Percentiles rank a stretch among this genome's conserved stretches.
phyloP scores from a whole-genome alignment of 2,113 vertebrate genomes.

The Rana temporaria region DNA sequence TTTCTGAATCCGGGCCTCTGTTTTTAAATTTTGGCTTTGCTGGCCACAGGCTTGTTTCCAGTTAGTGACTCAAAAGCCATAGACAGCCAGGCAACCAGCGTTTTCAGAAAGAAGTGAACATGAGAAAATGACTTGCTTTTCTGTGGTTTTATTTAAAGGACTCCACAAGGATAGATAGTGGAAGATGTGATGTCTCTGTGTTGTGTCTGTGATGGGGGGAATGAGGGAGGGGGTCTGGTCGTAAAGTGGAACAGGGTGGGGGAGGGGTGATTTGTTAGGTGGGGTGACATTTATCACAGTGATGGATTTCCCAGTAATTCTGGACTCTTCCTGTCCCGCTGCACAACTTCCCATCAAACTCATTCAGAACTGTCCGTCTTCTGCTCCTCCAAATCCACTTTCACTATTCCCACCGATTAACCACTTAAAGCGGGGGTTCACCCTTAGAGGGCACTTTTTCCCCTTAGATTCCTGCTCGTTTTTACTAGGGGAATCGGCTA shows the following conservation, averaged over 20 bases:
- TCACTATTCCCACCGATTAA: background rate
- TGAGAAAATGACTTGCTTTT: too few relatives aligned
- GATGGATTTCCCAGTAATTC: slow-evolving; percentile 6
- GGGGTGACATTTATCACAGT: background rate
- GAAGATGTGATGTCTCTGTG: background rate
- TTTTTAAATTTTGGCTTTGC: too few relatives aligned
- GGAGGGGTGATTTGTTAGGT: background rate
- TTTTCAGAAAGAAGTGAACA: too few relatives aligned
- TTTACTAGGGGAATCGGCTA: too few relatives aligned
- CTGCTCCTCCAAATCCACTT: background rate
- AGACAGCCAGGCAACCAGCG: too few relatives aligned
- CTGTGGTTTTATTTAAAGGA: too few relatives aligned
- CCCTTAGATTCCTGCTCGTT: too few relatives aligned
- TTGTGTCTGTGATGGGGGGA: background rate
- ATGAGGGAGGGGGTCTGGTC: background rate
- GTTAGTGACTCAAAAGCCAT: too few relatives aligned
- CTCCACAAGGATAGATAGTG: background rate
- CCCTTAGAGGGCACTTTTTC: too few relatives aligned
- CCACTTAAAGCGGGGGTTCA: too few relatives aligned
- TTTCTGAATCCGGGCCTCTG: too few relatives aligned
- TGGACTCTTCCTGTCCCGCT: slow-evolving; percentile 11
- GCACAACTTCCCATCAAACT: slow-evolving; percentile 15
- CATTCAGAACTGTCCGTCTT: background rate
- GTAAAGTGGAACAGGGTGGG: background rate
- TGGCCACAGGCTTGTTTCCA: too few relatives aligned